Evolutionary conservation across 2,888 invertebrate genomes (phyloP).

Genomic region (Electrophaes corylata): DNA sequence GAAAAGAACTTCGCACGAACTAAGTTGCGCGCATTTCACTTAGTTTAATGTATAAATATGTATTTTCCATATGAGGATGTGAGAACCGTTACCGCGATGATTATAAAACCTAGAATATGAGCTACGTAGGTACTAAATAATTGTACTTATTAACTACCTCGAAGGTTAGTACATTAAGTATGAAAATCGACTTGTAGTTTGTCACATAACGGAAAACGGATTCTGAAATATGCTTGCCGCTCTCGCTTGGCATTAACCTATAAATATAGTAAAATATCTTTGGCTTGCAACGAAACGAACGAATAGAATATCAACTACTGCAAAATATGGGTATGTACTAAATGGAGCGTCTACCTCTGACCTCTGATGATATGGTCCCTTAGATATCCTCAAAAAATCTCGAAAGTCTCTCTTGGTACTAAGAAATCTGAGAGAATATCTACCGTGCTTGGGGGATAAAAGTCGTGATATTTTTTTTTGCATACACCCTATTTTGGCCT

Average conservation of each 20-base stretch:
- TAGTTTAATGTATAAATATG: neutral
- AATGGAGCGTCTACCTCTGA: too few species aligned
- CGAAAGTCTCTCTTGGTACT: too few species aligned
- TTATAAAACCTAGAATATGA: constrained; percentile 5
- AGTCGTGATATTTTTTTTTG: too few species aligned
- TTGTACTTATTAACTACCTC: constrained; percentile 5
- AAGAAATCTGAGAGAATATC: too few species aligned
- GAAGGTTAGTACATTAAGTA: constrained; percentile 21
- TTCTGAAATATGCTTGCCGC: constrained; percentile 42
- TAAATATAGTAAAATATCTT: constrained; percentile 30
- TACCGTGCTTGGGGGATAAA: too few species aligned
- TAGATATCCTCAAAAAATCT: too few species aligned
- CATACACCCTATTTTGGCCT: too few species aligned
- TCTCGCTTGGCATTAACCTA: constrained; percentile 47
- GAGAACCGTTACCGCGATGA: constrained; percentile 5
- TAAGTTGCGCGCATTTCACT: too few species aligned
- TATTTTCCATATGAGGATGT: constrained; percentile 9
- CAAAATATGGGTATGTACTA: too few species aligned
- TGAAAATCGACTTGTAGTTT: constrained; percentile 6
- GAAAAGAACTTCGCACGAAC: too few species aligned
- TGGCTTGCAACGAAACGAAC: neutral
- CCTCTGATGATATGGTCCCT: too few species aligned
- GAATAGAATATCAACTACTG: too few species aligned
- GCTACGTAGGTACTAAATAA: constrained; percentile 2
- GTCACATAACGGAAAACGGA: constrained; percentile 44